Percentiles rank a stretch among this genome's conserved stretches.
phyloP scores from a whole-genome alignment of 2,797 vertebrate species.

The Diglossa cyanea region DNA sequence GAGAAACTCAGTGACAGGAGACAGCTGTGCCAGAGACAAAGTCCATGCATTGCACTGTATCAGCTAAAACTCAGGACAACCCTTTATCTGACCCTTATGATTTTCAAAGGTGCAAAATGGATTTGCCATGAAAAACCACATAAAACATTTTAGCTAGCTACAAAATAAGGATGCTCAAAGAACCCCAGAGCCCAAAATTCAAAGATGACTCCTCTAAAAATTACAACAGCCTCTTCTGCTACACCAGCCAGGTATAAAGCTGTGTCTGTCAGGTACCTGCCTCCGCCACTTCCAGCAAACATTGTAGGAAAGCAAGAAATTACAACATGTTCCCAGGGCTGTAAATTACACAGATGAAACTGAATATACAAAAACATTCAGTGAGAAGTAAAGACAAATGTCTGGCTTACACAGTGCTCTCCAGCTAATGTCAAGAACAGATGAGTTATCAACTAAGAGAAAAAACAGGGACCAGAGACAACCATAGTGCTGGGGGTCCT shows the following conservation, averaged over 20 bases:
- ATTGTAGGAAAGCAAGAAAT: slow-evolving; percentile 1
- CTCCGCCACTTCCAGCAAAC: not conserved
- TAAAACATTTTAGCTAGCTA: not conserved
- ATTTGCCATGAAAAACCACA: not conserved
- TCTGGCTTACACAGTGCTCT: not conserved
- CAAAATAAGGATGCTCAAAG: not conserved
- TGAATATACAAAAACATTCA: slow-evolving; percentile 17
- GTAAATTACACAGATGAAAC: slow-evolving; percentile 16
- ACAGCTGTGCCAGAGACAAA: not conserved
- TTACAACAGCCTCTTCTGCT: not conserved
- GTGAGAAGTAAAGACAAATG: not conserved
- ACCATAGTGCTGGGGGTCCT: not conserved
- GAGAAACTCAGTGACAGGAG: not conserved
- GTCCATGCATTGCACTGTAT: not conserved
- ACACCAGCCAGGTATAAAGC: not conserved
- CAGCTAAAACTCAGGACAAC: not conserved
- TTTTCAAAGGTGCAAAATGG: not conserved
- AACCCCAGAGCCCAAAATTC: not conserved
- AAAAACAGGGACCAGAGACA: slow-evolving; percentile 1
- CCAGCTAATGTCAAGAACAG: slow-evolving; percentile 23
- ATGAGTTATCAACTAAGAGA: not conserved
- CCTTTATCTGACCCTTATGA: not conserved
- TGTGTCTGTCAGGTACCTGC: not conserved
- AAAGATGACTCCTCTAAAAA: not conserved
- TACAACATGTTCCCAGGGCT: not conserved